Evolutionary conservation across 1,140 invertebrate species (phyloP).

Genomic region (Sweltsa coloradensis): DNA sequence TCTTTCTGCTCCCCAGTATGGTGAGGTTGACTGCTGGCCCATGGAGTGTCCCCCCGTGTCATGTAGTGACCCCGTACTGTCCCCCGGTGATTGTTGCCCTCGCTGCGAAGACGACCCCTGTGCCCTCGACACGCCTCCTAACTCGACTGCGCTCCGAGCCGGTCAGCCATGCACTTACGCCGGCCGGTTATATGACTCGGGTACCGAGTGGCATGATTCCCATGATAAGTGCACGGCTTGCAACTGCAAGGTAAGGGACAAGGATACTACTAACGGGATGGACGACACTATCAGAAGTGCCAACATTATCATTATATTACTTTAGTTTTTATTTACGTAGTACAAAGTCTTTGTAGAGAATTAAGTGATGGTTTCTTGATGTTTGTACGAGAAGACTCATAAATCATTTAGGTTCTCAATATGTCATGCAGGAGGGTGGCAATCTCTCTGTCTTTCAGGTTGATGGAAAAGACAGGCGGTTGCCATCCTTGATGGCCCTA

Average conservation of each 20-base stretch:
- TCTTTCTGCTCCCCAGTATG: slow-evolving; percentile 43
- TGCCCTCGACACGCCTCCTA: neutral
- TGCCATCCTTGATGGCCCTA: too few species aligned
- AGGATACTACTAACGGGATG: too few species aligned
- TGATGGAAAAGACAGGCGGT: too few species aligned
- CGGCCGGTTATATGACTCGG: slow-evolving; percentile 44
- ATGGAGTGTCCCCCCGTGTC: slow-evolving; percentile 63
- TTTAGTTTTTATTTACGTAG: too few species aligned
- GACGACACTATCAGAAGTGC: too few species aligned
- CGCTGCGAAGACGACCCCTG: slow-evolving; percentile 47
- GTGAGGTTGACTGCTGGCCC: slow-evolving; percentile 81
- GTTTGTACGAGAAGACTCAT: too few species aligned
- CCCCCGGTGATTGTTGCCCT: slow-evolving; percentile 55
- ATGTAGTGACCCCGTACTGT: slow-evolving; percentile 51
- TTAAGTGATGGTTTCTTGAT: too few species aligned
- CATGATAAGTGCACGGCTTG: slow-evolving; percentile 58
- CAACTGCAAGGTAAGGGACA: slow-evolving; percentile 58
- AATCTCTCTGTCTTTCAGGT: too few species aligned
- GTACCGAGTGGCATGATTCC: slow-evolving; percentile 42
- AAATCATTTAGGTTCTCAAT: too few species aligned
- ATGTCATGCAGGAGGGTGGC: too few species aligned
- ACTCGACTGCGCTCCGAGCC: slow-evolving; percentile 10
- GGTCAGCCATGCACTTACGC: slow-evolving; percentile 42
- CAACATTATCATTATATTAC: too few species aligned
- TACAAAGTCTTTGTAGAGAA: too few species aligned